Conservation (phyloP, 2,113 vertebrate species). For the Synodontis membranacea region DNA sequence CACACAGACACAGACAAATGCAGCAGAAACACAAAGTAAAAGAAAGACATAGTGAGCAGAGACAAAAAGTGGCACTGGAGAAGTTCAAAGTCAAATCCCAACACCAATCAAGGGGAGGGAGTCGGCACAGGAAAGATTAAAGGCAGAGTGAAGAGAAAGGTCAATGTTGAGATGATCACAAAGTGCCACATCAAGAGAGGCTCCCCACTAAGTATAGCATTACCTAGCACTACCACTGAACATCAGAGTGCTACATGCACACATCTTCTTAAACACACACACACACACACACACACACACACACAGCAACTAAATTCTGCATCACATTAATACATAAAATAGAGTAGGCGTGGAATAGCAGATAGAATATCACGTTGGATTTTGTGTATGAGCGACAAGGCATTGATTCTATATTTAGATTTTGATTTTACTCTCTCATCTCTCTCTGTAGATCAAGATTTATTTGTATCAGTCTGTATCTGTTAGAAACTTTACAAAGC, state of each 20-base stretch:
- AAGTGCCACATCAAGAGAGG: conserved; percentile 53
- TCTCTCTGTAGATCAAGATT: not conserved
- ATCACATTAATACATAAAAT: conserved; percentile 7
- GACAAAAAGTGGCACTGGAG: conserved; percentile 60
- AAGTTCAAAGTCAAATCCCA: conserved; percentile 72
- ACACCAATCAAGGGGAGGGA: conserved; percentile 65
- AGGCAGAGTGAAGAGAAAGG: conserved; percentile 67
- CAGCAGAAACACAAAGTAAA: conserved; percentile 31
- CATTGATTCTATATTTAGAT: not conserved
- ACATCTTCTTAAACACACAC: conserved; percentile 6
- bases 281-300: conserved; percentile 2
- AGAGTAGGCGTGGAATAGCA: not conserved
- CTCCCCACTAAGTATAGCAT: conserved; percentile 60
- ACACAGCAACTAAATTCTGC: conserved; percentile 8
- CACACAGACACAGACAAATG: conserved; percentile 18
- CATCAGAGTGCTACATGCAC: conserved; percentile 21
- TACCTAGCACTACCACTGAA: conserved; percentile 52
- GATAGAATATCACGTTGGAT: not conserved
- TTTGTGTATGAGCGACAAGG: not conserved
- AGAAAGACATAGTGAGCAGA: conserved; percentile 57
- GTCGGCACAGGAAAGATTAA: conserved; percentile 70
- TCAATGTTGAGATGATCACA: conserved; percentile 67
- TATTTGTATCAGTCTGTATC: not conserved
- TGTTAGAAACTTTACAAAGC: not conserved
- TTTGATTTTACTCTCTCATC: not conserved